Base-by-base conservation (phyloP, 2,797 vertebrate genomes). In the Coracias cyanogaster region DNA sequence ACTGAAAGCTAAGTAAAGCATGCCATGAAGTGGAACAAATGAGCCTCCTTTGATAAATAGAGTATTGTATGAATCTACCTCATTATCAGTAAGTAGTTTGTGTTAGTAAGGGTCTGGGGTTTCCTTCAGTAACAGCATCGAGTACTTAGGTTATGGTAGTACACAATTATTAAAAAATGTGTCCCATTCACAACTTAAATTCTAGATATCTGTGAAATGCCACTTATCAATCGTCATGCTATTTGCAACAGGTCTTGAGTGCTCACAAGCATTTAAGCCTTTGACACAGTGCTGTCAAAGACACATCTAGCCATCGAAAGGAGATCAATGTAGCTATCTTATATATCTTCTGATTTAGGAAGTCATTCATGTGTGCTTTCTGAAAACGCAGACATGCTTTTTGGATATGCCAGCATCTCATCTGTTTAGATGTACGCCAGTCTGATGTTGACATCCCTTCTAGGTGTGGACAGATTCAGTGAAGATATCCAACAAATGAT, bases 381-480 rank as follows among this genome's bases (percentile, higher is more conserved):
- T 64, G 67, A 60, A 62, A 77, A 80, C 87, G 29, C 33, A 35
- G 22, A 10, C n/a, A n/a, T 79, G 7, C 2, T 15, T 78, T 78
- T 73, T 5, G 48, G 28, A 2, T 54, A 39, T 61, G 48, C n/a
- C 39, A 78, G 28, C 15, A 70, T 39, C 57, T 76, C 16, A 14
- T 62, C 49, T 51, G 31, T 70, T 94, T 33, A 70, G 60, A 62
- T 67, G 82, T 61, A 79, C 3, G 1, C 37, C 67, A 77, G 4
- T 76, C 49, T 86, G 28, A 46, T 41, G 29, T 62, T 87, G 10
- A 17, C 8, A n/a, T 71, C 33, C 58, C 12, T 86, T 96, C 33
- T 86, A 99, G 99, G 99, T 90, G 99, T 99, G 96, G 99, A 99
- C 98, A 99, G 99, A 94, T 99, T 99, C 98, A 99, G 99, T 77